A percentile compares a stretch with the other conserved stretches of the same genome.
phyloP scores from a whole-genome alignment of 2,113 vertebrate genomes.

The Micromys minutus region DNA sequence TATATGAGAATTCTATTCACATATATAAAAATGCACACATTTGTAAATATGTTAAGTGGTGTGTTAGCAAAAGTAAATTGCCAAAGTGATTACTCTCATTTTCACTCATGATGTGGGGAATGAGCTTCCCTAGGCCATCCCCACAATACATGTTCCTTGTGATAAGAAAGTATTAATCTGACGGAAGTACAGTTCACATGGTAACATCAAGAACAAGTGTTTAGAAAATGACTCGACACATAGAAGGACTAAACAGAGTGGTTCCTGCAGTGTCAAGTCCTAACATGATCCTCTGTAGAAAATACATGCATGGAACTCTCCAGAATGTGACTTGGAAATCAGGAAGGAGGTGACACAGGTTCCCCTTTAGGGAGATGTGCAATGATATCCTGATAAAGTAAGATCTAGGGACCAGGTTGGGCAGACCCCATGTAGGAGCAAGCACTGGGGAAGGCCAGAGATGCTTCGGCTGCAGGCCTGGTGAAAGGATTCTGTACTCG shows the following conservation, averaged over 20 bases:
- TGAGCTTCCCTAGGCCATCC: neutral
- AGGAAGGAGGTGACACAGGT: neutral
- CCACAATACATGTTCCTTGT: neutral
- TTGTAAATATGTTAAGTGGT: neutral
- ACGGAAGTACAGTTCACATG: neutral
- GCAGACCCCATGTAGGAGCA: neutral
- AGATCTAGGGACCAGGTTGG: neutral
- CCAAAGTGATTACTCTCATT: neutral
- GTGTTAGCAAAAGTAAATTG: neutral
- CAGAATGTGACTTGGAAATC: neutral
- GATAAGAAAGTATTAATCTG: neutral
- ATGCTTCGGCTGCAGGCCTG: neutral
- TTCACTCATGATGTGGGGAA: neutral
- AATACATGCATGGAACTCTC: neutral
- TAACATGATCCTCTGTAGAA: neutral
- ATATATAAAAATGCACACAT: neutral
- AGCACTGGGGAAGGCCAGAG: neutral
- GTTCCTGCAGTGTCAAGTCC: neutral
- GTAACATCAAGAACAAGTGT: neutral
- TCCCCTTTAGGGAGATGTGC: neutral
- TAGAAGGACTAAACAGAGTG: neutral
- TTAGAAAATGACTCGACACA: neutral
- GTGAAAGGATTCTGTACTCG: neutral
- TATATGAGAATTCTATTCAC: neutral
- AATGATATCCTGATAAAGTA: neutral